Percentiles rank a stretch among this genome's conserved stretches.
Evolutionary conservation across 2,113 vertebrate genomes (phyloP).

Genomic region (Microcebus tavaratra): DNA sequence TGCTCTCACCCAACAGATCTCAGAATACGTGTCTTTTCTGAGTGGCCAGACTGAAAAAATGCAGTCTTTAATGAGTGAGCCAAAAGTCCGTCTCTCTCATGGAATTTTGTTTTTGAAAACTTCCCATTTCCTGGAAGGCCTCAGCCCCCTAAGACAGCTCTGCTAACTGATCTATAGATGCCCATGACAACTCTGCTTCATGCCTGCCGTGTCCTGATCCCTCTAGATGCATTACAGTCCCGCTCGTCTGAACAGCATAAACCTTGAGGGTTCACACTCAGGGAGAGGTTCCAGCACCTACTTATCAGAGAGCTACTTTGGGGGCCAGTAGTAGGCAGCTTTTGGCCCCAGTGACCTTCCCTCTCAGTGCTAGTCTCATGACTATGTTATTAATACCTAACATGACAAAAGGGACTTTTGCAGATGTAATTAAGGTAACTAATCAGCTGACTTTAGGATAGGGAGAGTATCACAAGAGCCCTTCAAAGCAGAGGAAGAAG

Average conservation of each 20-base stretch:
- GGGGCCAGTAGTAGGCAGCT: not conserved
- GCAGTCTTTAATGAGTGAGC: no score
- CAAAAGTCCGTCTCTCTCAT: not conserved
- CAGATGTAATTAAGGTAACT: not conserved
- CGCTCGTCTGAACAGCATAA: not conserved
- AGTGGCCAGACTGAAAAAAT: not conserved
- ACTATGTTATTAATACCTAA: not conserved
- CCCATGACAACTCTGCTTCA: not conserved
- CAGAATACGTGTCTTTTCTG: not conserved
- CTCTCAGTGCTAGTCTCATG: accelerated
- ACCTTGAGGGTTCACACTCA: no score
- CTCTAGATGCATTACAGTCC: not conserved
- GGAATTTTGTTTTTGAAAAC: not conserved
- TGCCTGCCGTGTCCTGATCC: not conserved
- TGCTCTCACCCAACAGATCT: not conserved
- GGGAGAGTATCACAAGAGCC: no score
- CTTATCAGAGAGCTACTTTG: not conserved
- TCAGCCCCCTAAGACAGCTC: not conserved
- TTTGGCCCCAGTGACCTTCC: accelerated
- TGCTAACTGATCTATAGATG: not conserved
- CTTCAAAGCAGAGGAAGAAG: not conserved
- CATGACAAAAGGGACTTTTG: not conserved
- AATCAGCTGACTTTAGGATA: not conserved
- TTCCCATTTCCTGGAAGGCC: not conserved
- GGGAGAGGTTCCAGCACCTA: not conserved